These are phyloP conservation scores for Semnornis frantzii DNA, from an alignment of 2,113 vertebrate species.

Conservation along the genomic window DNA sequence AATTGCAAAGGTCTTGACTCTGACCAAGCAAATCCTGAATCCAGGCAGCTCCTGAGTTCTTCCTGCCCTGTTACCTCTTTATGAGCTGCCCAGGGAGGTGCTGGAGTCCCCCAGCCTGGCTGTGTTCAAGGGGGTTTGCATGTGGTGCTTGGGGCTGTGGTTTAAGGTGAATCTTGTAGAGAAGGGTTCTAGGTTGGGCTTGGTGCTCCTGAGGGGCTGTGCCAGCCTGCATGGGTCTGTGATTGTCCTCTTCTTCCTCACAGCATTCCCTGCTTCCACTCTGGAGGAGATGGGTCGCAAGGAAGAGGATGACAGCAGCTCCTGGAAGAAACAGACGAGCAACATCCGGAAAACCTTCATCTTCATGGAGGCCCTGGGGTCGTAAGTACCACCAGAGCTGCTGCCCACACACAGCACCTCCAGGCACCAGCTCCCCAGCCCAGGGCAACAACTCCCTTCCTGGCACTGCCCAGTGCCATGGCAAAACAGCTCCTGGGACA, in stretches of 20 bases:
- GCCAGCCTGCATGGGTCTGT: no score
- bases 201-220: no score
- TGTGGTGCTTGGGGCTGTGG: no score
- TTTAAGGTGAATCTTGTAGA: no score
- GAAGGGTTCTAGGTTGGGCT: no score
- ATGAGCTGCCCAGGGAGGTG: no score
- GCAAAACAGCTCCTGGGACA: rapidly evolving
- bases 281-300: slow-evolving; percentile 86
- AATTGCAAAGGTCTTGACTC: neutral
- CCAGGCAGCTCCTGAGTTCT: neutral
- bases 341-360: slow-evolving; percentile 92
- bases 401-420: neutral
- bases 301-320: slow-evolving; percentile 79
- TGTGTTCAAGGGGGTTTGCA: no score
- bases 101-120: no score
- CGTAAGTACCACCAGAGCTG: slow-evolving; percentile 80
- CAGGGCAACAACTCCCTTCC: neutral
- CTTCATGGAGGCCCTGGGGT: slow-evolving; percentile 91
- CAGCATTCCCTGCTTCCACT: slow-evolving; percentile 76
- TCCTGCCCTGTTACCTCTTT: neutral
- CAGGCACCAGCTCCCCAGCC: rapidly evolving
- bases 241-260: neutral
- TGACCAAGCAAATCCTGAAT: neutral
- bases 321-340: slow-evolving; percentile 90
- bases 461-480: rapidly evolving